Conservation (phyloP, 2,113 vertebrate genomes). For the Thomomys bottae region DNA sequence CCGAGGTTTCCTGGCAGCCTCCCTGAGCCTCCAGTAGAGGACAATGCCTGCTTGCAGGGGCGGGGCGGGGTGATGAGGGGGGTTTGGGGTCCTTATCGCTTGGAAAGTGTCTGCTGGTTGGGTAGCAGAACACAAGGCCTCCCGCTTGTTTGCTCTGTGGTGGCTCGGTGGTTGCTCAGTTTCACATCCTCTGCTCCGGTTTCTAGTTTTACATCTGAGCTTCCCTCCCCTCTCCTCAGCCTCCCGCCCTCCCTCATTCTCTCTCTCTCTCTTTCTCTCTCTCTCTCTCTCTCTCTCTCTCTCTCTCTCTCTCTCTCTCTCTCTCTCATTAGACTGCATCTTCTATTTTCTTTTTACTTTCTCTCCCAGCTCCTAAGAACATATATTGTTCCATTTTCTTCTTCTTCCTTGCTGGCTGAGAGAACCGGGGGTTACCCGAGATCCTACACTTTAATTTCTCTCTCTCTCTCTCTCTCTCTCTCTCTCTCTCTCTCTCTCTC, state of each 20-base stretch:
- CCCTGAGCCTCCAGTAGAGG: neutral
- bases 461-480: neutral
- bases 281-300: neutral
- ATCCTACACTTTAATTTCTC: neutral
- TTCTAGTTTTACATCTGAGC: neutral
- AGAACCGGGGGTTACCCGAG: neutral
- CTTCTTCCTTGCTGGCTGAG: neutral
- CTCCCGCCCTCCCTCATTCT: neutral
- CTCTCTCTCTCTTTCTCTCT: neutral
- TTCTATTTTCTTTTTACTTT: slow-evolving; percentile 26
- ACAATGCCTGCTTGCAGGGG: too few species aligned
- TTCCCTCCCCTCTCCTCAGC: neutral
- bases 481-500: neutral
- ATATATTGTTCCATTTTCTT: neutral
- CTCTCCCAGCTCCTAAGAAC: neutral
- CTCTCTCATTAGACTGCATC: neutral
- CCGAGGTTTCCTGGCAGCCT: neutral
- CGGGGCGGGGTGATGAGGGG: neutral
- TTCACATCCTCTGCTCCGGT: neutral
- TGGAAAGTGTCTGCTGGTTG: neutral
- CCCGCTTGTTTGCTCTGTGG: neutral
- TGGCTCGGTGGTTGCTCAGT: neutral
- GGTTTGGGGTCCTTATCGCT: neutral
- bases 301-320: neutral
- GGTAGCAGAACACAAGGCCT: neutral